Percentiles rank a stretch among this genome's conserved stretches.
These are phyloP conservation scores for Plutella xylostella DNA, from an alignment of 2,888 invertebrate species.

Conservation along the genomic window DNA sequence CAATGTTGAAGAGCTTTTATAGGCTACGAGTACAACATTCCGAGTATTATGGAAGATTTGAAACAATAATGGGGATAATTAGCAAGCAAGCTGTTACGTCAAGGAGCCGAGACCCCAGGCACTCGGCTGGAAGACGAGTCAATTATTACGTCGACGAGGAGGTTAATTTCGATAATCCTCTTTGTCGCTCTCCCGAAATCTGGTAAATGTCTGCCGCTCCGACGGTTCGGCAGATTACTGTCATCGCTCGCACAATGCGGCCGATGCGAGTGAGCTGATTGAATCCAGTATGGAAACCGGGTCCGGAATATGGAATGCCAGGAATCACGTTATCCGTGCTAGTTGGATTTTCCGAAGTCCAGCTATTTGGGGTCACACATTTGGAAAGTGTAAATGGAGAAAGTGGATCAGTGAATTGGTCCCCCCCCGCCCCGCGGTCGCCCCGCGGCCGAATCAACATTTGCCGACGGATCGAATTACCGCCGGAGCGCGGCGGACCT, in stretches of 20 bases:
- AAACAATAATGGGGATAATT: constrained; percentile 18
- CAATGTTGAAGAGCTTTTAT: constrained; percentile 13
- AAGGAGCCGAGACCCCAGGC: constrained; percentile 26
- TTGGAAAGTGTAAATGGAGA: constrained; percentile 16
- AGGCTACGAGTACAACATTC: background rate
- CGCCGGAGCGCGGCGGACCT: constrained; percentile 40
- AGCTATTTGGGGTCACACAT: constrained; percentile 8
- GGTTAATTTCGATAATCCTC: constrained; percentile 63
- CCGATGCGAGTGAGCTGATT: background rate
- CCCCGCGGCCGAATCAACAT: constrained; percentile 63
- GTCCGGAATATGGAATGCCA: constrained; percentile 17
- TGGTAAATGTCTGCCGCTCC: constrained; percentile 18
- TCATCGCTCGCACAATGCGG: constrained; percentile 10
- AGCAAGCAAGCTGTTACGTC: constrained; percentile 10
- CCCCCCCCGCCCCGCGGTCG: constrained; percentile 25
- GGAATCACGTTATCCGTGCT: too few relatives aligned
- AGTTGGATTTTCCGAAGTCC: background rate
- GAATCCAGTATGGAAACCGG: constrained; percentile 11
- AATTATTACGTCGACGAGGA: constrained; percentile 53
- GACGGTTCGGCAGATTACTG: constrained; percentile 15
- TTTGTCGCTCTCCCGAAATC: constrained; percentile 42
- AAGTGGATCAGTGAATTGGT: constrained; percentile 40
- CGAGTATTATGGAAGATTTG: background rate
- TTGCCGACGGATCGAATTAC: constrained; percentile 64
- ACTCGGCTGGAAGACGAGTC: constrained; percentile 38